Evolutionary conservation across 2,888 invertebrate species (phyloP).

Genomic region (Malthinus seriepunctatus): DNA sequence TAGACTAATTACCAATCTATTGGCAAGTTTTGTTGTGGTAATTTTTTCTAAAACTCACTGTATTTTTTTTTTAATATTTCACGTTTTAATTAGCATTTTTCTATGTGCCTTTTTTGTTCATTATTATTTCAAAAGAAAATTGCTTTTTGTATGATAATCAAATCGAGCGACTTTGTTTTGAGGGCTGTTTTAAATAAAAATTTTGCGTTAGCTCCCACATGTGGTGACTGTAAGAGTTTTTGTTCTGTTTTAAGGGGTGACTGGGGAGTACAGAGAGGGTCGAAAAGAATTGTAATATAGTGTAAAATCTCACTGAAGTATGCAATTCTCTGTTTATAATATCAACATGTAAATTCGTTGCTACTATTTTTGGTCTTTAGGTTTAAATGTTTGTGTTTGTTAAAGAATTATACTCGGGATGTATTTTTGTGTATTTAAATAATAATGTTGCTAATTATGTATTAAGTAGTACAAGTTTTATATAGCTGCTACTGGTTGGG

Average conservation of each 20-base stretch:
- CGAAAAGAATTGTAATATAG: constrained; percentile 25
- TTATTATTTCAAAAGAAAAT: no score
- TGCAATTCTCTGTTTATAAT: constrained; percentile 26
- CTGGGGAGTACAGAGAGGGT: constrained; percentile 17
- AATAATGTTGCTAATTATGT: not conserved
- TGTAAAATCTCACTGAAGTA: constrained; percentile 24
- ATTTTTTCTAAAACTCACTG: no score
- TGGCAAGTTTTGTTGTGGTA: no score
- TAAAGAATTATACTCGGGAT: not conserved
- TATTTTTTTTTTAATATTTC: no score
- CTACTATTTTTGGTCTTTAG: not conserved
- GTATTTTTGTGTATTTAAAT: not conserved
- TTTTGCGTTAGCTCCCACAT: constrained; percentile 10
- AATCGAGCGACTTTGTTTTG: constrained; percentile 10
- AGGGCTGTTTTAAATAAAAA: constrained; percentile 19
- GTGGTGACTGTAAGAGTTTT: constrained; percentile 11
- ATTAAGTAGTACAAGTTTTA: not conserved
- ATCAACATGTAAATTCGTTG: constrained; percentile 7
- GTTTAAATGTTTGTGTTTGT: not conserved
- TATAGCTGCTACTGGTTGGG: constrained; percentile 1
- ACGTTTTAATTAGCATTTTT: no score
- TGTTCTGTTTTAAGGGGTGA: constrained; percentile 11
- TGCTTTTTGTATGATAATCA: constrained; percentile 4
- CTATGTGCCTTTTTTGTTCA: no score
- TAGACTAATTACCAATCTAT: no score